Evolutionary conservation across 1,140 invertebrate genomes (phyloP).

Genomic region (Drosophila pseudoananassae): DNA sequence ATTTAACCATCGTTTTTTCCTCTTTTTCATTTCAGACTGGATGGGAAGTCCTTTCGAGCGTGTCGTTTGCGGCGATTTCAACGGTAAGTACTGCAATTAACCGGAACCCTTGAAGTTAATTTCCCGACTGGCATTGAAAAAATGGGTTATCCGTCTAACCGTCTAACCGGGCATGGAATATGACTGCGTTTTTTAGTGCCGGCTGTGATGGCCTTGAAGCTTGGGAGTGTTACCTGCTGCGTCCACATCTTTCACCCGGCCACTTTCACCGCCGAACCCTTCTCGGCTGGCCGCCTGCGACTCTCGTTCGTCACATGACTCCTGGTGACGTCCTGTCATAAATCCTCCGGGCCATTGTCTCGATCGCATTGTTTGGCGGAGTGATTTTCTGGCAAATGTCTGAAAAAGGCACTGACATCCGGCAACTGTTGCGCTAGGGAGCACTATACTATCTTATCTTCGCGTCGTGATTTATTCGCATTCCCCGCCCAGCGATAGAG

Average conservation of each 20-base stretch:
- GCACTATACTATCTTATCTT: constrained; percentile 12
- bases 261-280: constrained; percentile 59
- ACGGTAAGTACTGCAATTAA: constrained; percentile 86
- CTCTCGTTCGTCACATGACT: constrained; percentile 56
- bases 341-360: constrained; percentile 47
- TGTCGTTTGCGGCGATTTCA: constrained; percentile 95
- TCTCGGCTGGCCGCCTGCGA: constrained; percentile 30
- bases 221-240: constrained; percentile 31
- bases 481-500: constrained; percentile 9
- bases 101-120: constrained; percentile 68
- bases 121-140: constrained; percentile 49
- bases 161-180: constrained; percentile 39
- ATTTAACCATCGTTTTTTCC: constrained; percentile 27
- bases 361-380: constrained; percentile 51
- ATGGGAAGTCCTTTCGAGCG: constrained; percentile 94
- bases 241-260: not conserved
- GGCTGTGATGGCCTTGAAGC: constrained; percentile 56
- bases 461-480: constrained; percentile 28
- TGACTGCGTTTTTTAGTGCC: constrained; percentile 48
- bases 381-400: constrained; percentile 46
- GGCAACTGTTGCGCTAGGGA: constrained; percentile 24
- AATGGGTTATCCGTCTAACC: constrained; percentile 62
- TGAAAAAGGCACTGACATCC: constrained; percentile 31
- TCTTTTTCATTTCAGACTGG: constrained; percentile 88
- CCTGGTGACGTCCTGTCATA: constrained; percentile 70